Conservation (phyloP, 2,888 invertebrate species). For the Pandemis corylana region DNA sequence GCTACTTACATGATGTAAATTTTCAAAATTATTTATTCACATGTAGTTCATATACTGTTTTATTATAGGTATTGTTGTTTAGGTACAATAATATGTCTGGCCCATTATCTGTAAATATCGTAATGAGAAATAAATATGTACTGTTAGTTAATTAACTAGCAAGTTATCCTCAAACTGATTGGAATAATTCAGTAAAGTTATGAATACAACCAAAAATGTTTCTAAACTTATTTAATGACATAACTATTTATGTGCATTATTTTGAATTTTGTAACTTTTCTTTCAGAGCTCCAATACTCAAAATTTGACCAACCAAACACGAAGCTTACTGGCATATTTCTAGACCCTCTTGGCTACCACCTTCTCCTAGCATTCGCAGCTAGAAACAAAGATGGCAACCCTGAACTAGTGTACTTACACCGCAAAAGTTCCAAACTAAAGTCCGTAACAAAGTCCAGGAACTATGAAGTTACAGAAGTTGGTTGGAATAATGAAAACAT, state of each 20-base stretch:
- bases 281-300: constrained; percentile 89
- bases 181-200: neutral
- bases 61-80: too few species aligned
- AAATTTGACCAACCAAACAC: constrained; percentile 86
- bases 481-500: constrained; percentile 93
- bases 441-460: constrained; percentile 85
- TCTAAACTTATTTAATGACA: neutral
- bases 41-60: too few species aligned
- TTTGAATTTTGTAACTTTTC: constrained; percentile 12
- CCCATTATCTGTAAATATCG: neutral
- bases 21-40: too few species aligned
- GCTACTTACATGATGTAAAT: neutral
- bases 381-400: constrained; percentile 82
- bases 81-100: neutral
- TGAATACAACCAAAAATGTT: neutral
- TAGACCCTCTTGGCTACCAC: constrained; percentile 95
- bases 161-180: neutral
- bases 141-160: neutral
- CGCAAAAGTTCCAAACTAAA: constrained; percentile 91
- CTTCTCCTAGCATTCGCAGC: constrained; percentile 90
- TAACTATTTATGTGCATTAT: too few species aligned
- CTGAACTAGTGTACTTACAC: constrained; percentile 93
- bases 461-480: constrained; percentile 95
- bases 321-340: constrained; percentile 88
- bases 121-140: neutral